Evolutionary conservation across 2,797 vertebrate species (phyloP).

Genomic region (Typhlichthys eigenmanni): DNA sequence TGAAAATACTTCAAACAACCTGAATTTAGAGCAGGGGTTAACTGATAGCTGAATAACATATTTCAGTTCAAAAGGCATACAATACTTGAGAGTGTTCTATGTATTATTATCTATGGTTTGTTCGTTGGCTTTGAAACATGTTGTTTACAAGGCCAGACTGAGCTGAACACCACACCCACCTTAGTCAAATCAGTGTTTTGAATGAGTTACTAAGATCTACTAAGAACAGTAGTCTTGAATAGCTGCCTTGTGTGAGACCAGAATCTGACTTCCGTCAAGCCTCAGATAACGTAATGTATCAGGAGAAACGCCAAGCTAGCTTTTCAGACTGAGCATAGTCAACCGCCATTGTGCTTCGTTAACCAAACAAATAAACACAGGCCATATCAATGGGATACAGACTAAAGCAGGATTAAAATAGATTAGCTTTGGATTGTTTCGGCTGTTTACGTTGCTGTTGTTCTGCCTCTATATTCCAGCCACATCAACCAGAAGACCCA

Average conservation of each 20-base stretch:
- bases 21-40: no score
- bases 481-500: slow-evolving; percentile 99
- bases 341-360: background rate
- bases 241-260: background rate
- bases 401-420: background rate
- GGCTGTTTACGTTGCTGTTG: background rate
- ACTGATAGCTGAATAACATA: no score
- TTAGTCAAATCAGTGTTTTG: slow-evolving; percentile 58
- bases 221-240: slow-evolving; percentile 1
- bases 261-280: slow-evolving; percentile 9
- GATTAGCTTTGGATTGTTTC: background rate
- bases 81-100: no score
- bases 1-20: no score
- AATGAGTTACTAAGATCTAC: slow-evolving; percentile 36
- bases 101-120: no score
- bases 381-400: background rate
- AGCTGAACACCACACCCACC: background rate
- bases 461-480: slow-evolving; percentile 65
- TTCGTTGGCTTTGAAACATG: no score
- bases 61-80: no score
- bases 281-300: background rate
- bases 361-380: slow-evolving; percentile 1
- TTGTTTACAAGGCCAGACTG: no score
- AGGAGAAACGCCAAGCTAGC: background rate
- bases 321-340: slow-evolving; percentile 2